Evolutionary conservation across 2,113 vertebrate genomes (phyloP).

Genomic region (Fukomys damarensis): DNA sequence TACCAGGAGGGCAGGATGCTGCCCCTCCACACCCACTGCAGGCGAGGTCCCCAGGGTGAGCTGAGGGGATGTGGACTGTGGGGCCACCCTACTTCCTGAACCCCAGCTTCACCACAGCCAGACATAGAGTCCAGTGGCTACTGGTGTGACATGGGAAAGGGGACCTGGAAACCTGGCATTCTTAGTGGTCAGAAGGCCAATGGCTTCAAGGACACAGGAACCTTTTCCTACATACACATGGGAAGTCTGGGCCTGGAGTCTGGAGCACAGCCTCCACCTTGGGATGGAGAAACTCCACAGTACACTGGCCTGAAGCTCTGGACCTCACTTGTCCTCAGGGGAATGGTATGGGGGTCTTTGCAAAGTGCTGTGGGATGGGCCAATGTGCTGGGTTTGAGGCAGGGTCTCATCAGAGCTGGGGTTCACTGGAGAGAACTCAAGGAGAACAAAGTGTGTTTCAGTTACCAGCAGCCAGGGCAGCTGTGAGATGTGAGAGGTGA

Average conservation of each 20-base stretch:
- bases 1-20: rapidly evolving
- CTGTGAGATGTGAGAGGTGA: neutral
- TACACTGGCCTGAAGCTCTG: neutral
- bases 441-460: neutral
- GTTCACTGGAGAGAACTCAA: neutral
- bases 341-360: neutral
- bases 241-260: neutral
- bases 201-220: neutral
- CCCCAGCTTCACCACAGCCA: rapidly evolving
- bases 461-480: neutral
- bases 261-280: neutral
- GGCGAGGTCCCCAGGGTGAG: rapidly evolving
- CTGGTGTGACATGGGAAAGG: neutral
- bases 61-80: neutral
- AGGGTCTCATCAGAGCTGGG: neutral
- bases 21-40: rapidly evolving
- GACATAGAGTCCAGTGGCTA: neutral
- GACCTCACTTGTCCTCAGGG: neutral
- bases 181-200: neutral
- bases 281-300: neutral
- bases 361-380: rapidly evolving
- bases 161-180: neutral
- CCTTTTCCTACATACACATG: neutral
- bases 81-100: neutral
- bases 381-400: rapidly evolving